A percentile compares a stretch with the other conserved stretches of the same genome.
Evolutionary conservation across 2,113 vertebrate species (phyloP).

Genomic region (Marmota flaviventris): DNA sequence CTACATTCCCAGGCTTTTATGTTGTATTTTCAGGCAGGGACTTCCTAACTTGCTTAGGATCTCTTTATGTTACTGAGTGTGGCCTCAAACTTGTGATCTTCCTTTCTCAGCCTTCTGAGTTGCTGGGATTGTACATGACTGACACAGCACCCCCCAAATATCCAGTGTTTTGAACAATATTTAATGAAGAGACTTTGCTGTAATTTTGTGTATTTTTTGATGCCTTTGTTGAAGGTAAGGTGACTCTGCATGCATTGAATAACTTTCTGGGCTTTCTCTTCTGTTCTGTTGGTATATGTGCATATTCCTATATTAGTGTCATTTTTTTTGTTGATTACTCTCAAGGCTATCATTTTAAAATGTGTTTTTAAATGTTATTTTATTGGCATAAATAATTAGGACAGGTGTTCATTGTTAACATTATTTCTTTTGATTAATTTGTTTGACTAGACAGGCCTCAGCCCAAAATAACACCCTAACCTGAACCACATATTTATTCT

Average conservation of each 20-base stretch:
- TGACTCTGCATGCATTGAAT: neutral
- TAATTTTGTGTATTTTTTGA: neutral
- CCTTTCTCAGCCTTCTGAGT: neutral
- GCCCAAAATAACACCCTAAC: neutral
- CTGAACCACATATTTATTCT: neutral
- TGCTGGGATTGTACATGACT: neutral
- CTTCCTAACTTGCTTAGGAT: neutral
- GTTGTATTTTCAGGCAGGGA: neutral
- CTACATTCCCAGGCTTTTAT: neutral
- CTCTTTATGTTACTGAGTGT: neutral
- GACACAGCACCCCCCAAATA: neutral
- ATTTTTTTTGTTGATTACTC: neutral
- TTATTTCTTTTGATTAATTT: neutral
- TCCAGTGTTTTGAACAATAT: neutral
- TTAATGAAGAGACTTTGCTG: neutral
- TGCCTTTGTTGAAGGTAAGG: neutral
- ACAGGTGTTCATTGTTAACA: neutral
- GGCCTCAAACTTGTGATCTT: neutral
- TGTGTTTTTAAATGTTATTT: neutral
- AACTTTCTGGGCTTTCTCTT: neutral
- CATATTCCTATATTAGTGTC: too few species aligned
- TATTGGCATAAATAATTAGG: neutral
- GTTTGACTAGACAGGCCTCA: neutral
- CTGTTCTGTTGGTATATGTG: neutral
- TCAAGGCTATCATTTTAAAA: neutral